Percentiles rank a stretch among this genome's conserved stretches.
Evolutionary conservation across 2,113 vertebrate species (phyloP).

Genomic region (Toxotes chatareus): DNA sequence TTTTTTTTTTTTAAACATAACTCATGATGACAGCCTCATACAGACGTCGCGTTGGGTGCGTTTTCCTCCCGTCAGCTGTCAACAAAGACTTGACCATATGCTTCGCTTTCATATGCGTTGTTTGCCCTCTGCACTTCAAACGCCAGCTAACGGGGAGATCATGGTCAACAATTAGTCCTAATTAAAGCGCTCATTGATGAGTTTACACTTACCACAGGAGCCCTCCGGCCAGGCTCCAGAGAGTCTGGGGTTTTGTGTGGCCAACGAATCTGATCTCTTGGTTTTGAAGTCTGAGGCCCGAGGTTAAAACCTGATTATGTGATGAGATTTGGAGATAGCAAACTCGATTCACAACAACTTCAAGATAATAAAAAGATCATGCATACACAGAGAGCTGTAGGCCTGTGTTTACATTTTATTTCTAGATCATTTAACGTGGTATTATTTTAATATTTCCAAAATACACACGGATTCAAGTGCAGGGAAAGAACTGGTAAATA

Average conservation of each 20-base stretch:
- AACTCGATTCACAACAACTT: not conserved
- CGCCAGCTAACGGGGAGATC: constrained; percentile 86
- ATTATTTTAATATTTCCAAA: not conserved
- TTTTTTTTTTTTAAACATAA: no score
- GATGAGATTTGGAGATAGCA: constrained; percentile 48
- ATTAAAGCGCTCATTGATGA: constrained; percentile 83
- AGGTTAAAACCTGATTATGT: constrained; percentile 35
- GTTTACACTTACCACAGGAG: constrained; percentile 84
- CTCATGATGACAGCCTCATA: no score
- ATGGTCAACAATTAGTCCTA: constrained; percentile 86
- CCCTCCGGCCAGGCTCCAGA: constrained; percentile 85
- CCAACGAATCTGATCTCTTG: constrained; percentile 30
- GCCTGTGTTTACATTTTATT: not conserved
- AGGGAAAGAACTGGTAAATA: no score
- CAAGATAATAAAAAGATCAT: not conserved
- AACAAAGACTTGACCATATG: constrained; percentile 15
- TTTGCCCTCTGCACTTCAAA: constrained; percentile 88
- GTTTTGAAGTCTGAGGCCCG: constrained; percentile 51
- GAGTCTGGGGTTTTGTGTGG: constrained; percentile 84
- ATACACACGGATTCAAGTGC: no score
- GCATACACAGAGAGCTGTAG: not conserved
- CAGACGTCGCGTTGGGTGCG: not conserved
- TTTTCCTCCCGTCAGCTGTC: not conserved
- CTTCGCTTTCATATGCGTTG: constrained; percentile 67
- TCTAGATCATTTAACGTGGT: not conserved